Evolutionary conservation across 2,888 invertebrate genomes (phyloP).

Genomic region (Tachina fera): DNA sequence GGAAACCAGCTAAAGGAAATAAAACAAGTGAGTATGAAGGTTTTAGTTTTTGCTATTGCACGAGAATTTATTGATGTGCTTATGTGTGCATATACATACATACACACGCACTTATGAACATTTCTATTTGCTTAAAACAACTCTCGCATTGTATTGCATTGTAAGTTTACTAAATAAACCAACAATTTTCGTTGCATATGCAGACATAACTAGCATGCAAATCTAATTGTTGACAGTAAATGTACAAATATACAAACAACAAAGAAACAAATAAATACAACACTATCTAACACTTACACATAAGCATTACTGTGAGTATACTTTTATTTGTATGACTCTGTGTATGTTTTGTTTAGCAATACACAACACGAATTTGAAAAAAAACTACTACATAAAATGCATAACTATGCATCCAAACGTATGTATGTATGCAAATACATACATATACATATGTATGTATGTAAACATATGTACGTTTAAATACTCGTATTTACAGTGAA

Average conservation of each 20-base stretch:
- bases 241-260: slow-evolving; percentile 17
- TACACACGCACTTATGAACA: neutral
- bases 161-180: slow-evolving; percentile 53
- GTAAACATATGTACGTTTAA: slow-evolving; percentile 32
- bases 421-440: too few species aligned
- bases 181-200: slow-evolving; percentile 58
- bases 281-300: slow-evolving; percentile 20
- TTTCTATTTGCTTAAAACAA: neutral
- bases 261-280: slow-evolving; percentile 4
- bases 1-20: slow-evolving; percentile 36
- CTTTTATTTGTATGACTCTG: neutral
- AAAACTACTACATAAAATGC: neutral
- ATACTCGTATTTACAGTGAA: slow-evolving; percentile 67
- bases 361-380: slow-evolving; percentile 17
- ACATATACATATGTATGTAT: neutral
- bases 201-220: slow-evolving; percentile 55
- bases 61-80: neutral
- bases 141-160: neutral
- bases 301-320: neutral
- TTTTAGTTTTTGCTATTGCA: slow-evolving; percentile 8
- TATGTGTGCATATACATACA: neutral
- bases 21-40: slow-evolving; percentile 35
- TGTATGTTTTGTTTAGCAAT: neutral
- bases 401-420: neutral
- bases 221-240: slow-evolving; percentile 68